Percentiles rank a stretch among this genome's conserved stretches.
These are phyloP conservation scores for Polymixis flavicincta DNA, from an alignment of 2,888 invertebrate genomes.

Conservation along the genomic window DNA sequence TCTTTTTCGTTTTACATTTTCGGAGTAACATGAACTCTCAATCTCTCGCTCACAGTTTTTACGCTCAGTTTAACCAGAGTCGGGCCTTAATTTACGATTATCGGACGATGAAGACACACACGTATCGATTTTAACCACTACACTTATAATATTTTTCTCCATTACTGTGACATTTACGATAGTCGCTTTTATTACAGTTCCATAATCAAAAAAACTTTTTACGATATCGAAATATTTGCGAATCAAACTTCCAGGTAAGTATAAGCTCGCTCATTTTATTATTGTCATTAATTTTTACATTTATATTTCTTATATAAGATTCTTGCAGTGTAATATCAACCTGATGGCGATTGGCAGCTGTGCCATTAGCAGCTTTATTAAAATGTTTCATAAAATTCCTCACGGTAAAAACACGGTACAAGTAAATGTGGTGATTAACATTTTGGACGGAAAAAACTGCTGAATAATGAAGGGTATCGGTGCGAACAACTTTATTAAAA, in stretches of 20 bases:
- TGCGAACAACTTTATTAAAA: conserved; percentile 85
- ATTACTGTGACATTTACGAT: conserved; percentile 80
- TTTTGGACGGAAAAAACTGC: conserved; percentile 79
- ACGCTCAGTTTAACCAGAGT: conserved; percentile 86
- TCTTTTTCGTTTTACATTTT: conserved; percentile 82
- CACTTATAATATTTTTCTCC: conserved; percentile 60
- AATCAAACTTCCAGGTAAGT: conserved; percentile 70
- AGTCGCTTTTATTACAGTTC: conserved; percentile 75
- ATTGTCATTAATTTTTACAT: conserved; percentile 71
- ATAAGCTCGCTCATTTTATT: conserved; percentile 71
- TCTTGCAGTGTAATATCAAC: conserved; percentile 71
- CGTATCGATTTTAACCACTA: conserved; percentile 77
- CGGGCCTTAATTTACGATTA: conserved; percentile 87
- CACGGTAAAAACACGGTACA: conserved; percentile 74
- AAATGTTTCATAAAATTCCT: conserved; percentile 80
- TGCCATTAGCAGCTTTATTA: conserved; percentile 81
- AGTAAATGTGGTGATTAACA: conserved; percentile 85
- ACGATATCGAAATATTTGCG: conserved; percentile 70
- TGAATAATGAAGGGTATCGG: conserved; percentile 83
- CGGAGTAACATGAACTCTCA: conserved; percentile 88
- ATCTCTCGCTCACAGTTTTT: conserved; percentile 87
- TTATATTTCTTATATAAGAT: conserved; percentile 67
- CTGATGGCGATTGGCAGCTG: conserved; percentile 78
- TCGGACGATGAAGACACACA: conserved; percentile 84
- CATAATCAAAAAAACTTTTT: conserved; percentile 76